Base-by-base conservation (phyloP, 2,797 vertebrate species). In the Chrysocyon brachyurus region DNA sequence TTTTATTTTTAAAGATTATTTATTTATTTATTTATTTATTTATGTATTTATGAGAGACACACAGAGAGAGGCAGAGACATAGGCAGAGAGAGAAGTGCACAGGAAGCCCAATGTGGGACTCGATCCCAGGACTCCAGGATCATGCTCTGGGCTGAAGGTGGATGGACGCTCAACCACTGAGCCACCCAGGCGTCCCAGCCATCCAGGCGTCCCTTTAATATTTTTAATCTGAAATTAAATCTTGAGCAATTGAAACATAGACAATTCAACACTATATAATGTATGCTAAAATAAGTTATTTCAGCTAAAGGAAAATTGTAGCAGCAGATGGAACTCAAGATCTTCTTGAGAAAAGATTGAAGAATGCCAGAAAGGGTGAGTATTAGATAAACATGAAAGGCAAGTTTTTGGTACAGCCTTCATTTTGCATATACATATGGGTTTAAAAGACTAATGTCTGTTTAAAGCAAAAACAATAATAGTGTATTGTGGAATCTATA, bases 261-360 rank as follows among this genome's bases (percentile, higher is more conserved):
- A 88, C 81, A 88, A 84, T 68, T 63, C 33, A 66, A 40, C 19
- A 68, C 16, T 78, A 31, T 91, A 82, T 73, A 24, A 70, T 79
- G 26, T 92, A 72, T 87, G 26, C 36, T 85, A 66, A 92, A 94
- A 72, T 87, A 87, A 22, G 0, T 84, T 64, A 2, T 56, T 87
- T 87, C 94, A 96, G 46, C 19, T 70, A 87, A 94, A 81, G 56
- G 70, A 92, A 94, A 94, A 92, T 52, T 64, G 72, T 40, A 77
- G 52, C 11, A 73, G 59, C 54, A 94, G 49, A 92, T 97, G 89
- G 72, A 97, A 97, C 31, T 66, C 28, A 59, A 33, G 31, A 66
- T 94, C 31, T 54, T 87, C 33, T 90, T 70, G 17, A 94, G 70
- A 52, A 90, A 83, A 31, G 46, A 87, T 33, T 84, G 26, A 64